Evolutionary conservation across 2,113 vertebrate species (phyloP), one percentile per base, ranked within the genome.

Genomic region (Upupa epops): DNA sequence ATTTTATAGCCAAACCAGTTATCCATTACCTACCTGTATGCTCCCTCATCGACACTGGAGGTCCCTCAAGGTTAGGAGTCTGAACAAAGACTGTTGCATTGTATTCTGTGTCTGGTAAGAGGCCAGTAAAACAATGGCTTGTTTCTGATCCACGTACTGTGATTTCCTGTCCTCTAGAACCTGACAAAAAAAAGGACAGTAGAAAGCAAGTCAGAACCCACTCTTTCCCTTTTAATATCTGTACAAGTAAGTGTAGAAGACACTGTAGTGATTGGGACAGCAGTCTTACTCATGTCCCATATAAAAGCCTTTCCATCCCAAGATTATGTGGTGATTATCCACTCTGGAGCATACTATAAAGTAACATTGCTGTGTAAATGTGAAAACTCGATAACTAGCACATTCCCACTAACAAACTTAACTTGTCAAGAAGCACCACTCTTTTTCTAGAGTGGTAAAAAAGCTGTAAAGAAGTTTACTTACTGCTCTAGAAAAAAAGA

Each of bases 21-120:
- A 55, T 51, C 17, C 49, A 14, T 71, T n/a, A 96, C 98, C 95
- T 81, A 99, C 99, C 86, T 14, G 99, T 99, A 13, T 90, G 97
- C 68, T 99, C 98, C 54, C 95, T 98, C 55, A 97, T 79, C 66
- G 97, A 98, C 74, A 99, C 98, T 45, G 98, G 99, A 1, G 98
- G 98, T 10, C 99, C 99, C 76, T 99, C 99, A 18, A 99, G 98
- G 76, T 99, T 99, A 7, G 99, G 99, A 3, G 99, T 99, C 97
- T 99, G 99, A 63, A 99, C 98, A 77, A 98, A 99, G 42, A 99
- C 97, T 0, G 98, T 98, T 86, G 98, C 98, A 2, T 96, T 97
- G 86, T 99, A 99, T 8, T 98, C 97, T 5, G 98, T 98, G 25
- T 99, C 98, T 4, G 98, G 98, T 24, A 98, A 98, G 5, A 99